Conservation (phyloP, 2,113 vertebrate species). For the Sylvilagus bachmani region DNA sequence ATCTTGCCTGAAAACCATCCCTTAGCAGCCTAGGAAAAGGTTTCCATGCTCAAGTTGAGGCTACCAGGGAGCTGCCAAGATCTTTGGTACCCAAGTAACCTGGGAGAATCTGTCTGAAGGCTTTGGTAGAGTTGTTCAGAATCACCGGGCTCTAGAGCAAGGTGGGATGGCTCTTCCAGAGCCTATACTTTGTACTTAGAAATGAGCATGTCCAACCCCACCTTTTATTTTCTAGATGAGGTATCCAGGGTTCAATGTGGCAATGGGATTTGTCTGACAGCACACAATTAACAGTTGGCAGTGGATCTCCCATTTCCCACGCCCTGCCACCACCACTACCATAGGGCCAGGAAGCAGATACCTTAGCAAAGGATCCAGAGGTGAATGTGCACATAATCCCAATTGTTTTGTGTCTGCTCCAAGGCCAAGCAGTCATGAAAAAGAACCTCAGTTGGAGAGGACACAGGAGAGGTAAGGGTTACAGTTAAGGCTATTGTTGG, state of each 20-base stretch:
- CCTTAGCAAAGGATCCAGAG: not conserved
- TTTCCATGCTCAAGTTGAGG: not conserved
- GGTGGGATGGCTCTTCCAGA: not conserved
- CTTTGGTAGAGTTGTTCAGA: not conserved
- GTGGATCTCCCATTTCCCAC: not conserved
- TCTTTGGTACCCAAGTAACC: not conserved
- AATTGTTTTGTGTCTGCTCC: not conserved
- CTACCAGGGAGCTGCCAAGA: not conserved
- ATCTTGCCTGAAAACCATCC: not conserved
- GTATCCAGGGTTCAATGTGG: not conserved
- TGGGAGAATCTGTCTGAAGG: conserved; percentile 2
- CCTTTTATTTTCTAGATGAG: not conserved
- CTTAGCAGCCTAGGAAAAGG: not conserved
- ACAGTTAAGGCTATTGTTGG: not conserved
- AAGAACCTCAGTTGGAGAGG: not conserved
- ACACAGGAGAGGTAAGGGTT: not conserved
- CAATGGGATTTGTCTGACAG: not conserved
- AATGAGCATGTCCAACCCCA: not conserved
- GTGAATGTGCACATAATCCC: not conserved
- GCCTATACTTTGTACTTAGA: not conserved
- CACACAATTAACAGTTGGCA: not conserved
- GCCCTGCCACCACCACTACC: not conserved
- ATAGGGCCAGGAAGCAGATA: not conserved
- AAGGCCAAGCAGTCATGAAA: not conserved
- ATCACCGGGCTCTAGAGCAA: not conserved